Percentiles rank a stretch among this genome's conserved stretches.
Conservation (phyloP, 2,113 vertebrate species). For the Papio anubis region DNA sequence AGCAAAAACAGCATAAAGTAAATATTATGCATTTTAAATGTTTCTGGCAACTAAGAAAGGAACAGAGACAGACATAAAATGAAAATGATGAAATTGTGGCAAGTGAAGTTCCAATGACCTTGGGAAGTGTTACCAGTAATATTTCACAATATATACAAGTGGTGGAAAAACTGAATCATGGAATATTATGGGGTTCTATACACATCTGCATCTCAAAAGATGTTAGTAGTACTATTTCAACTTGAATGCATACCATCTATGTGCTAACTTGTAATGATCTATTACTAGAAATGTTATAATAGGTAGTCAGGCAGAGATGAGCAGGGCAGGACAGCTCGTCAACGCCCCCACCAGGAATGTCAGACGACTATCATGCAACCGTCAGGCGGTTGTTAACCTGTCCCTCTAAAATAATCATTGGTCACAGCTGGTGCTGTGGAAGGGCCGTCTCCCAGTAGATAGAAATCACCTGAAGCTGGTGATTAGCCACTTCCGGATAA, state of each 20-base stretch:
- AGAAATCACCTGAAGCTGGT: too few relatives aligned
- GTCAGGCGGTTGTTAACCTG: too few relatives aligned
- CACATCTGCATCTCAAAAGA: neutral
- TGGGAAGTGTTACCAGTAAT: neutral
- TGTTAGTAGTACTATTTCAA: neutral
- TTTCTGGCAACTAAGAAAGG: neutral
- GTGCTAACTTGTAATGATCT: neutral
- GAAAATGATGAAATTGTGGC: conserved; percentile 9
- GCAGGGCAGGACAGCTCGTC: too few relatives aligned
- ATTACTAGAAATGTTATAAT: too few relatives aligned
- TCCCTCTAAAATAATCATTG: too few relatives aligned
- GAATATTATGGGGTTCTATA: neutral
- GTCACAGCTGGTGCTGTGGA: too few relatives aligned
- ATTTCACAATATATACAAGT: neutral
- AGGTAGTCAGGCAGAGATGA: too few relatives aligned
- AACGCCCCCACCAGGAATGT: too few relatives aligned
- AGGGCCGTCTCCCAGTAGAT: too few relatives aligned
- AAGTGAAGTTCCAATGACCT: neutral
- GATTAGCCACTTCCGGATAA: too few relatives aligned
- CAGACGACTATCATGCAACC: too few relatives aligned
- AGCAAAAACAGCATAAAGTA: neutral
- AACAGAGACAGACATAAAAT: neutral
- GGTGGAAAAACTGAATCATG: neutral
- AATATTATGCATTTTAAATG: neutral
- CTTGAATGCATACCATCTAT: neutral